Conservation (phyloP, 2,888 invertebrate genomes). For the Acholoe squamosa region DNA sequence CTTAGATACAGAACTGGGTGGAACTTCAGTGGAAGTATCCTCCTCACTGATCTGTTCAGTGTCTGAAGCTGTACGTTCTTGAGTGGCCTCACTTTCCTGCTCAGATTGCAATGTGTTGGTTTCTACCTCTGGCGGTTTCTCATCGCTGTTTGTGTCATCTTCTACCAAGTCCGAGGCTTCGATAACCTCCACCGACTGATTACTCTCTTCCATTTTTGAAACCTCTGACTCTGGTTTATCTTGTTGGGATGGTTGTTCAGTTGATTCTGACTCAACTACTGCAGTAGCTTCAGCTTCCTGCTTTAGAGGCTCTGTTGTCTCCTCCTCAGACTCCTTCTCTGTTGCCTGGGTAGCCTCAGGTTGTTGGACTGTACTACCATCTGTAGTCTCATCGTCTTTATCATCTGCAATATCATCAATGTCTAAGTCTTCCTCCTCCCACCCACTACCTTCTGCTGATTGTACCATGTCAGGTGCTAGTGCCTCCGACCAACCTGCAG, state of each 20-base stretch:
- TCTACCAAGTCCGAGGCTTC: neutral
- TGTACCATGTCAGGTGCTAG: conserved; percentile 41
- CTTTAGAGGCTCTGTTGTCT: neutral
- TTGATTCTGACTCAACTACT: neutral
- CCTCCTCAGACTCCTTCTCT: neutral
- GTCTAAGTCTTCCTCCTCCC: conserved; percentile 48
- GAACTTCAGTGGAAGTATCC: neutral
- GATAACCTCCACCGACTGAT: conserved; percentile 22
- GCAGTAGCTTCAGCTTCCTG: neutral
- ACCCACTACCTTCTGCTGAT: conserved; percentile 42
- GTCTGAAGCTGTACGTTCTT: neutral
- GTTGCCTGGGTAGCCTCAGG: neutral
- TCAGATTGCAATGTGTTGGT: neutral
- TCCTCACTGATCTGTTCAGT: neutral
- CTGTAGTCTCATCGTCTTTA: neutral
- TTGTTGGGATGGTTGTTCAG: neutral
- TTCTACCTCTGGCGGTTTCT: too few relatives aligned
- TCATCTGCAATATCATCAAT: conserved; percentile 27
- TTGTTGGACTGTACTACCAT: neutral
- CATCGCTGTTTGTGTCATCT: neutral
- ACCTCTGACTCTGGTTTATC: neutral
- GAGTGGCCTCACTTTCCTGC: neutral
- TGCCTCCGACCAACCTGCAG: neutral
- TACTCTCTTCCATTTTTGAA: conserved; percentile 4
- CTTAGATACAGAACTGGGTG: neutral